phyloP scores from a whole-genome alignment of 1,140 invertebrate genomes.

The Heliconius congener region DNA sequence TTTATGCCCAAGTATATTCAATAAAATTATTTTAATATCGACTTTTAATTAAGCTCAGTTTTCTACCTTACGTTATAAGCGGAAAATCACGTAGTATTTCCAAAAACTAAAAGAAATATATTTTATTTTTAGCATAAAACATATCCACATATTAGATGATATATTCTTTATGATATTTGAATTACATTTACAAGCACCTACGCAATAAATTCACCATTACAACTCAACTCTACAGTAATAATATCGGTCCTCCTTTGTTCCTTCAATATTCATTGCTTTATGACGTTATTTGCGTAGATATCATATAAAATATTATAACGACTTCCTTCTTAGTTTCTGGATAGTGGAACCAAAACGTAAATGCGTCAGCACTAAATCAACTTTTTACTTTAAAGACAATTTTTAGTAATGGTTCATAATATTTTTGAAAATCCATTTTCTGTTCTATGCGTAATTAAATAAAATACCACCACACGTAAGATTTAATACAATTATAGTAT shows the following conservation, averaged over 20 bases:
- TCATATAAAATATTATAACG: constrained; percentile 46
- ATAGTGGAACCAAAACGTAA: constrained; percentile 8
- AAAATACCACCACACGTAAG: too few relatives aligned
- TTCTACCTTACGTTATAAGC: neutral
- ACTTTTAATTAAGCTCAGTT: neutral
- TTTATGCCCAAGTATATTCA: neutral
- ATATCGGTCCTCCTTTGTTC: constrained; percentile 44
- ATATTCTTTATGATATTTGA: constrained; percentile 14
- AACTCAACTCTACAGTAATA: constrained; percentile 22
- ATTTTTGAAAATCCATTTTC: too few relatives aligned
- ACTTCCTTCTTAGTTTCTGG: constrained; percentile 41
- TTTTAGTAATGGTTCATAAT: too few relatives aligned
- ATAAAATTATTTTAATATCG: too few relatives aligned
- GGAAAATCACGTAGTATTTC: neutral
- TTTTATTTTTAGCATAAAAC: neutral
- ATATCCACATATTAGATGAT: neutral
- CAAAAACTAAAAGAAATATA: neutral
- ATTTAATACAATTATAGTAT: too few relatives aligned
- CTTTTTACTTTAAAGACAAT: neutral
- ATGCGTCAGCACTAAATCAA: neutral
- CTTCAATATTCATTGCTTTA: constrained; percentile 56
- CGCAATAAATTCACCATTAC: constrained; percentile 20
- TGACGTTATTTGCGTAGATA: constrained; percentile 49
- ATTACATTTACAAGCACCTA: constrained; percentile 28
- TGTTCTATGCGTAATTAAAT: too few relatives aligned